A percentile compares a stretch with the other conserved stretches of the same genome.
These are phyloP conservation scores for Sceloporus tristichus DNA, from an alignment of 2,113 vertebrate species.

Conservation along the genomic window DNA sequence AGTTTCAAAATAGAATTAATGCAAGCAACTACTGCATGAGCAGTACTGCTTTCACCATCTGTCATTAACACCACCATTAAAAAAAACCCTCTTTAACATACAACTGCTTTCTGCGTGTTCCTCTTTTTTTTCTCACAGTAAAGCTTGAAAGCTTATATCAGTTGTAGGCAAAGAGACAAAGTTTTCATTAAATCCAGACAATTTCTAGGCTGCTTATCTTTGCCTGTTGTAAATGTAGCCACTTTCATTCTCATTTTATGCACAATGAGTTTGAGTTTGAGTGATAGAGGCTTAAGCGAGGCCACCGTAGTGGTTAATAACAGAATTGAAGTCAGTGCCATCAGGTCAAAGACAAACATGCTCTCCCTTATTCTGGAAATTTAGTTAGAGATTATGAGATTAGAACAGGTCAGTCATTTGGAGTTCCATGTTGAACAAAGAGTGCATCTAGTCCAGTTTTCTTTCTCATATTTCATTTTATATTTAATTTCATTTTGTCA, in stretches of 20 bases:
- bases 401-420: background rate
- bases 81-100: background rate
- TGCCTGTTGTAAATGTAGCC: background rate
- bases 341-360: background rate
- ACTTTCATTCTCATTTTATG: background rate
- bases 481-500: background rate
- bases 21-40: background rate
- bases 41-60: background rate
- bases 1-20: background rate
- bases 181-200: background rate
- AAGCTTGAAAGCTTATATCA: background rate
- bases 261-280: background rate
- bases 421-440: background rate
- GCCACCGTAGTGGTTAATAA: background rate
- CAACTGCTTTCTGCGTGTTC: background rate
- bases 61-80: background rate
- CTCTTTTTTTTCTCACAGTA: background rate
- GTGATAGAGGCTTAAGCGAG: background rate
- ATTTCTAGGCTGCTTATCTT: background rate
- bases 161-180: background rate
- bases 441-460: background rate
- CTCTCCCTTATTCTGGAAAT: background rate
- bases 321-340: background rate
- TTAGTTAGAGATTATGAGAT: background rate
- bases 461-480: background rate